Base-by-base conservation (phyloP, 2,113 vertebrate species). In the Cynopterus brachyotis region DNA sequence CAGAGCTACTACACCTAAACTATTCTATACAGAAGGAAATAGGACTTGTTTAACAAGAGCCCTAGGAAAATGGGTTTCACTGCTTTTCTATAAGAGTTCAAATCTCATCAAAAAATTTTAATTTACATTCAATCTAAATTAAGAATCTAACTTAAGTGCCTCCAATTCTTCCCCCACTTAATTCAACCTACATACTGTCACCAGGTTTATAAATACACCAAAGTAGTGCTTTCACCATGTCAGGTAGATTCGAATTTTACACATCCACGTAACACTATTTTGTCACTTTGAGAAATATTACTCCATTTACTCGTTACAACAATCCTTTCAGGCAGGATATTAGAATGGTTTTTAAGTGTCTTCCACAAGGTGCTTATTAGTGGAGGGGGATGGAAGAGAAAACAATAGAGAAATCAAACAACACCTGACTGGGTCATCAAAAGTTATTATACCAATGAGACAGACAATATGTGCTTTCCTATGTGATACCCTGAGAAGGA, bases 101-200 rank as follows among this genome's bases (percentile, higher is more conserved):
- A 90, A 73, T 37, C 50, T 96, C 69, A 69, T 83, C 15, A 89
- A 76, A 57, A 94, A 64, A 92, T 55, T 53, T 79, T 94, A 47
- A 57, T 55, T 69, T 64, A 85, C 20, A 35, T 72, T 85, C 67
- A 94, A 78, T 73, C 32, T 82, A 90, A 96, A 94, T 97, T 60
- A 95, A 50, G 50, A 50, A 50, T 50, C 50, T 16, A 94, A 88
- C 2, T 91, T 84, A 84, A 89, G 30, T 79, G n/a, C 7, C 45
- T 84, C 45, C 22, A 95, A 73, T 62, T 88, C 55, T 47, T 57
- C 70, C 30, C 37, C 32, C 37, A 89, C 47, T 81, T 84, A 66
- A 80, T 67, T 64, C 28, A 91, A 53, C 35, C 62, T 72, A 78
- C 9, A 69, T 22, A 95, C n/a, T 55, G 22, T 55, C 20, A 78